Evolutionary conservation across 2,113 vertebrate genomes (phyloP).

Genomic region (Amphiprion ocellaris): DNA sequence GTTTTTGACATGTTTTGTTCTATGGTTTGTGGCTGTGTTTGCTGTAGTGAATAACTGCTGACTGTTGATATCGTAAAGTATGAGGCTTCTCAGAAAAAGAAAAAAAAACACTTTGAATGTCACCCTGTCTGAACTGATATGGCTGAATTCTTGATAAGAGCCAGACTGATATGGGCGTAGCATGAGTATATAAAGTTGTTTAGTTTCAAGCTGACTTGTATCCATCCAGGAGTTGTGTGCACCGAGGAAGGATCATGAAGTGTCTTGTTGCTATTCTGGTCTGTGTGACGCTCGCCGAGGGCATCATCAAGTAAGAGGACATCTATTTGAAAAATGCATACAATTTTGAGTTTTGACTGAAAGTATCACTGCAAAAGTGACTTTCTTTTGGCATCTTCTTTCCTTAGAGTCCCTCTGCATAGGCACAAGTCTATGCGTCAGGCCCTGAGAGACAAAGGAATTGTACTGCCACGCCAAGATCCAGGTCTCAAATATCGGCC

Average conservation of each 20-base stretch:
- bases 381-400: no score
- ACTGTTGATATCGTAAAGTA: neutral
- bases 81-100: neutral
- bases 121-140: conserved; percentile 37
- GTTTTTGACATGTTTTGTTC: no score
- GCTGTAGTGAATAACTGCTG: neutral
- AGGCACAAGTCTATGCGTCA: conserved; percentile 83
- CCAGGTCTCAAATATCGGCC: conserved; percentile 75
- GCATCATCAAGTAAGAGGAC: conserved; percentile 46
- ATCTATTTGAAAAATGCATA: no score
- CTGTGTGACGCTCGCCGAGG: conserved; percentile 61
- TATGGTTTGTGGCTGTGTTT: neutral
- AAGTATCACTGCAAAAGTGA: no score
- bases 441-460: conserved; percentile 81
- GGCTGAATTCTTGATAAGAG: conserved; percentile 21
- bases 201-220: conserved; percentile 4
- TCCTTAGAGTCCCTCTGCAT: conserved; percentile 81
- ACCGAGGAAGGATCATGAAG: conserved; percentile 68
- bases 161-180: conserved; percentile 38
- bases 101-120: conserved; percentile 8
- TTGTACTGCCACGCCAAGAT: conserved; percentile 68
- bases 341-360: no score
- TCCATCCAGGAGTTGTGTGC: conserved; percentile 22
- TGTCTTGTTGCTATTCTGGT: conserved; percentile 65
- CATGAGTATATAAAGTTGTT: conserved; percentile 59